Evolutionary conservation across 1,140 invertebrate species (phyloP).

Genomic region (Drosophila albomicans): DNA sequence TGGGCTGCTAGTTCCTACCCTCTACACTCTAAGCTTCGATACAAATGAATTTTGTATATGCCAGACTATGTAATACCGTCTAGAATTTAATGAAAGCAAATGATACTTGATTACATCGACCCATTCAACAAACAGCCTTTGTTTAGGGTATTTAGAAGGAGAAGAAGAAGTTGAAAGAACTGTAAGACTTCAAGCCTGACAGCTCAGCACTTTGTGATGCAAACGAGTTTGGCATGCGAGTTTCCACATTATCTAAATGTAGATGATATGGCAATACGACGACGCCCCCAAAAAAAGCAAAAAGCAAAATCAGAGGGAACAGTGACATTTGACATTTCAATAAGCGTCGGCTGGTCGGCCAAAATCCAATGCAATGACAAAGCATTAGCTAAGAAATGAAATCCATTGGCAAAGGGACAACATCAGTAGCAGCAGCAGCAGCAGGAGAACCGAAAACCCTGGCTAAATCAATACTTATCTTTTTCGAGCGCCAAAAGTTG

Average conservation of each 20-base stretch:
- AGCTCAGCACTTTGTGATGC: slow-evolving; percentile 47
- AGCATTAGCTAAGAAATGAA: slow-evolving; percentile 53
- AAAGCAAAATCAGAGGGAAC: background rate
- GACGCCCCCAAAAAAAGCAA: slow-evolving; percentile 18
- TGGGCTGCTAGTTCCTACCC: background rate
- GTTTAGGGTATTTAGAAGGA: background rate
- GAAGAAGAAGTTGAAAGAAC: slow-evolving; percentile 17
- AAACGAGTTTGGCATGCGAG: slow-evolving; percentile 34
- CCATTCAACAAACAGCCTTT: background rate
- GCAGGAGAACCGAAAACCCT: slow-evolving; percentile 28
- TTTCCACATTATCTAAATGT: slow-evolving; percentile 25
- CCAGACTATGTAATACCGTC: no score
- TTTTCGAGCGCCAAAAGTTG: slow-evolving; percentile 40
- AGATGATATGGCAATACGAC: slow-evolving; percentile 32
- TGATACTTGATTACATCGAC: background rate
- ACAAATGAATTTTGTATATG: background rate
- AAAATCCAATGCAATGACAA: slow-evolving; percentile 52
- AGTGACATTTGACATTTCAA: slow-evolving; percentile 54
- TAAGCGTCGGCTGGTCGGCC: slow-evolving; percentile 18
- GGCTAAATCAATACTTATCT: slow-evolving; percentile 36
- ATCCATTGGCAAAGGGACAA: slow-evolving; percentile 7
- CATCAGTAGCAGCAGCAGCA: no score
- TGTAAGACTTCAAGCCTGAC: slow-evolving; percentile 26
- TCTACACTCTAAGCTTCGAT: background rate
- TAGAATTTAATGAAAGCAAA: background rate